Base-by-base conservation (phyloP, 2,888 invertebrate species). In the Cephus pygmeus region DNA sequence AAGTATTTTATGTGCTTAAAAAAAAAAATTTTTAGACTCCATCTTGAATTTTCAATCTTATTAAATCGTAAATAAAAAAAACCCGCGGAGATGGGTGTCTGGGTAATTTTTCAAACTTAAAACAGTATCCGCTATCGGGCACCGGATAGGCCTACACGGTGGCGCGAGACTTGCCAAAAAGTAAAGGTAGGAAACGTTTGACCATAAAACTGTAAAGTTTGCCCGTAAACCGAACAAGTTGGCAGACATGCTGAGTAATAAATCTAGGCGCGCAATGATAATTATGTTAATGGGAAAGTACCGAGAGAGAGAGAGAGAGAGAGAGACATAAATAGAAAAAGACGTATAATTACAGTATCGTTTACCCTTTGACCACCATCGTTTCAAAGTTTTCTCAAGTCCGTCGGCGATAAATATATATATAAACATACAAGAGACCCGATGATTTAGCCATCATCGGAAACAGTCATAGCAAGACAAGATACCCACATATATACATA, bases 161-260 rank as follows among this genome's bases (percentile, higher is more conserved):
- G 2, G 34, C 71, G 71, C 9, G 56, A 56, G 23, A 56, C 23
- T 56, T 56, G 23, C 56, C 56, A 56, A 23, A 40, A 56, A 56
- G 15, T 56, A 23, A 56, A 56, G 23, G 56, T 23, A 56, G 56
- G 56, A 56, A 56, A 56, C 23, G 23, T 9, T 56, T 56, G 71
- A 15, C 33, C 33, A 23, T 71, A 71, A 71, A 71, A 71, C 71
- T 33, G 3, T 71, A 71, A 71, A 71, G 33, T 71, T 71, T 71
- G 71, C 12, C 71, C 12, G 71, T 34, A 12, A 71, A 12, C 71
- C 71, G 23, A 71, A 12, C 31, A 56, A 23, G 23, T 56, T 23
- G 56, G 71, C 33, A 33, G 31, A 31, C 34, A 34, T 71, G 6
- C 71, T 2, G 71, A 71, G 34, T 12, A 71, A 34, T 71, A 71